Evolutionary conservation across 2,113 vertebrate genomes (phyloP).

Genomic region (Oryzias celebensis): DNA sequence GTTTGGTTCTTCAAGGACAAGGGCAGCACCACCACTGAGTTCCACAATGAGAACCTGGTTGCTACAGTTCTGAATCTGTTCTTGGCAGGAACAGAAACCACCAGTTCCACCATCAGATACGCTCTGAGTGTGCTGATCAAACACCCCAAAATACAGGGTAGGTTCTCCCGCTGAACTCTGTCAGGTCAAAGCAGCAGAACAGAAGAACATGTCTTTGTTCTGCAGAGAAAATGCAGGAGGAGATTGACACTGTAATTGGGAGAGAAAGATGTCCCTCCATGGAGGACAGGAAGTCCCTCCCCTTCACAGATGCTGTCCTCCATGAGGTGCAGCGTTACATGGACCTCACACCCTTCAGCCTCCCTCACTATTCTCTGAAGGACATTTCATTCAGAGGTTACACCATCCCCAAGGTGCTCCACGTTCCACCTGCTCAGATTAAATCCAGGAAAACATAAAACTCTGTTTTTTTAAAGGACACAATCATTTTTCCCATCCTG

Average conservation of each 20-base stretch:
- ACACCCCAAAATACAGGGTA: conserved; percentile 75
- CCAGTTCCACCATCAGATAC: conserved; percentile 77
- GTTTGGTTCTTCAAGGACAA: too few species aligned
- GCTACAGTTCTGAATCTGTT: conserved; percentile 76
- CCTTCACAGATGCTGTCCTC: conserved; percentile 74
- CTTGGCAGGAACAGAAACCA: conserved; percentile 79
- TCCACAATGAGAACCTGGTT: conserved; percentile 72
- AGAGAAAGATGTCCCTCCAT: conserved; percentile 70
- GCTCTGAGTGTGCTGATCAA: conserved; percentile 76
- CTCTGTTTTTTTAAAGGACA: conserved; percentile 26
- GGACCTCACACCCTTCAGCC: conserved; percentile 62
- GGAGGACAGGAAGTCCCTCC: conserved; percentile 78
- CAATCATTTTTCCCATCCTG: conserved; percentile 45
- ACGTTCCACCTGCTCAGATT: background rate
- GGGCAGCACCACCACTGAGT: conserved; percentile 50
- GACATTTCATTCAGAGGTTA: conserved; percentile 73
- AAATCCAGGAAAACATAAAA: too few species aligned
- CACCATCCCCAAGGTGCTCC: conserved; percentile 70
- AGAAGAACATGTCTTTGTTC: background rate
- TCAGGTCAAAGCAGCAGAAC: too few species aligned
- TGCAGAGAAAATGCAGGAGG: conserved; percentile 81
- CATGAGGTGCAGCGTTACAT: conserved; percentile 75
- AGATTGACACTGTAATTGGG: conserved; percentile 82
- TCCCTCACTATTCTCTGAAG: conserved; percentile 66
- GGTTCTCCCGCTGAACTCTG: background rate